These are phyloP conservation scores for Centroberyx gerrardi DNA, from an alignment of 2,797 vertebrate species.

Conservation along the genomic window DNA sequence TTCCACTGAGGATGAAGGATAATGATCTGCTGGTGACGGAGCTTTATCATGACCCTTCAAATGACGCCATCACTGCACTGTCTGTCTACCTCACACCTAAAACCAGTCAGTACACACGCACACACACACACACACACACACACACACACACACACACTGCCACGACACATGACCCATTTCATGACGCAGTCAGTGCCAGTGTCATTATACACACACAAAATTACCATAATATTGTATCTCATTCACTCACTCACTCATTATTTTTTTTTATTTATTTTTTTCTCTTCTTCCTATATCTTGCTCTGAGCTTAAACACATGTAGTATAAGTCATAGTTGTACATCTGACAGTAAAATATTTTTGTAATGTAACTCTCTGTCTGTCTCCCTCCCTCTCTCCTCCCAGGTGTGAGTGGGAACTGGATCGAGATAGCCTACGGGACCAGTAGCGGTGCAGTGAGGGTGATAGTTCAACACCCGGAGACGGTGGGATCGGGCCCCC, in stretches of 20 bases:
- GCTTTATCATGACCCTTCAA: constrained; percentile 96
- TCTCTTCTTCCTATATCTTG: neutral
- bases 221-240: too few species aligned
- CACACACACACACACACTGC: constrained; percentile 1
- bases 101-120: constrained; percentile 90
- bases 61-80: constrained; percentile 96
- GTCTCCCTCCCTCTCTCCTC: neutral
- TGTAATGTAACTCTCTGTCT: neutral
- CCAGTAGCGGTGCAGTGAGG: constrained; percentile 95
- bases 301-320: too few species aligned
- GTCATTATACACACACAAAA: too few species aligned
- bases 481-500: constrained; percentile 95
- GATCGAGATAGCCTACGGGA: constrained; percentile 98
- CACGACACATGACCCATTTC: too few species aligned
- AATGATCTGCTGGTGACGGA: constrained; percentile 98
- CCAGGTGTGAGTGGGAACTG: constrained; percentile 97
- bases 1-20: constrained; percentile 97
- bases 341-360: neutral
- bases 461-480: constrained; percentile 98
- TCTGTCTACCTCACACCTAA: constrained; percentile 99
- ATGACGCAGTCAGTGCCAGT: too few species aligned
- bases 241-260: too few species aligned
- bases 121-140: neutral
- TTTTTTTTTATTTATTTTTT: neutral
- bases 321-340: too few species aligned